Percentiles rank a stretch among this genome's conserved stretches.
Evolutionary conservation across 2,888 invertebrate species (phyloP).

Genomic region (Coleophora flavipennella): DNA sequence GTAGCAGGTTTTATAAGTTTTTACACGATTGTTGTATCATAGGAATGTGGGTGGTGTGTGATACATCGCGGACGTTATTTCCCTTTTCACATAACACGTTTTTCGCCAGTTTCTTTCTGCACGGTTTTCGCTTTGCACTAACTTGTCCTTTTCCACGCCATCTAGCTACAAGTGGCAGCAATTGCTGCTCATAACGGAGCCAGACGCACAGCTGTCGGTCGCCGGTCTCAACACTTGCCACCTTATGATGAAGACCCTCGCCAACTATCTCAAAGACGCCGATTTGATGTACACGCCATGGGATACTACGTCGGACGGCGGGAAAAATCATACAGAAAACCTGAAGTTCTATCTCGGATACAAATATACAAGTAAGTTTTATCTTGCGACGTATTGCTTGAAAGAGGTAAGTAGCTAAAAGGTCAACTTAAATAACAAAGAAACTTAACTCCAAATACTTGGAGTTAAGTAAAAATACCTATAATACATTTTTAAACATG

Average conservation of each 20-base stretch:
- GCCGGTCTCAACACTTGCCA: conserved; percentile 82
- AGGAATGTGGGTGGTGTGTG: too few relatives aligned
- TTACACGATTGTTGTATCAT: too few relatives aligned
- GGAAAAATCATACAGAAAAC: conserved; percentile 72
- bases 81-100: too few relatives aligned
- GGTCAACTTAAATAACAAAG: too few relatives aligned
- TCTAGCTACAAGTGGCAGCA: conserved; percentile 80
- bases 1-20: too few relatives aligned
- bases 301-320: conserved; percentile 73
- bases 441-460: too few relatives aligned
- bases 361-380: conserved; percentile 79
- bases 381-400: not conserved
- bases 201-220: conserved; percentile 76
- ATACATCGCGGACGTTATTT: too few relatives aligned
- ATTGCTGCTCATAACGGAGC: conserved; percentile 81
- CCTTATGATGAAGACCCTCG: conserved; percentile 81
- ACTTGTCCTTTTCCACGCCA: conserved; percentile 49
- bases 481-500: too few relatives aligned
- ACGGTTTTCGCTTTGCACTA: conserved; percentile 52
- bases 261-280: conserved; percentile 68
- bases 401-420: not conserved
- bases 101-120: conserved; percentile 18
- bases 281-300: conserved; percentile 69
- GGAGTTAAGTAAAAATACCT: too few relatives aligned
- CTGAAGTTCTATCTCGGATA: conserved; percentile 77